Evolutionary conservation across 1,140 invertebrate genomes (phyloP).

Genomic region (Drusus annulatus): DNA sequence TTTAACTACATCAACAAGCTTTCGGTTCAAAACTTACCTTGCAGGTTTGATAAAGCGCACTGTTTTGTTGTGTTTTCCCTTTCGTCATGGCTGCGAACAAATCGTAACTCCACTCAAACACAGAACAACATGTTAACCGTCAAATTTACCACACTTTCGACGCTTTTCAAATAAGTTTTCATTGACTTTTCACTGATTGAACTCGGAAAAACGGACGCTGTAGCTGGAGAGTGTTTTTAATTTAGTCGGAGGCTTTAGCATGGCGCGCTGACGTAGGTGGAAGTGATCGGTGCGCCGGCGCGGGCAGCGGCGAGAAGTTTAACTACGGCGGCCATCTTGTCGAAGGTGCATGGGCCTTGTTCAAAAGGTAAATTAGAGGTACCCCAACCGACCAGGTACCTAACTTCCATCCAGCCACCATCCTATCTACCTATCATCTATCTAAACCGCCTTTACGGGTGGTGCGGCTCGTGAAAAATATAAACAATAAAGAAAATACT

Average conservation of each 20-base stretch:
- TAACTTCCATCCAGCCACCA: neutral
- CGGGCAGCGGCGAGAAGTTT: slow-evolving; percentile 32
- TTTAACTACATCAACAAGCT: slow-evolving; percentile 46
- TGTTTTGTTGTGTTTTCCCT: slow-evolving; percentile 56
- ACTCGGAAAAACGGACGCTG: slow-evolving; percentile 20
- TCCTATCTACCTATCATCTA: neutral
- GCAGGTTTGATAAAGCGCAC: slow-evolving; percentile 57
- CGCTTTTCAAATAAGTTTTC: slow-evolving; percentile 35
- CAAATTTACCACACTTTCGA: slow-evolving; percentile 19
- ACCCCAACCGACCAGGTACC: neutral
- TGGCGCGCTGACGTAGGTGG: slow-evolving; percentile 40
- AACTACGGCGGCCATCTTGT: slow-evolving; percentile 42
- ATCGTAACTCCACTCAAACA: neutral
- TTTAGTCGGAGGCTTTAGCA: slow-evolving; percentile 42
- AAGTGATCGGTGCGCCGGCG: slow-evolving; percentile 17
- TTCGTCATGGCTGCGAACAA: slow-evolving; percentile 53
- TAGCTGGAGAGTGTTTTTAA: slow-evolving; percentile 34
- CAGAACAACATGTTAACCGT: slow-evolving; percentile 30
- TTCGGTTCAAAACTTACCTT: slow-evolving; percentile 53
- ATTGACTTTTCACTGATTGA: slow-evolving; percentile 49
- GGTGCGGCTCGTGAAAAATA: no score
- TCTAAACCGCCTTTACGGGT: no score
- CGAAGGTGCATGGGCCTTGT: slow-evolving; percentile 35
- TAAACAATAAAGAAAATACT: no score
- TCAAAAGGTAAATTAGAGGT: slow-evolving; percentile 42